Base-by-base conservation (phyloP, 64 coral and sea anemone genomes). In the Dendrophyllia cribrosa region DNA sequence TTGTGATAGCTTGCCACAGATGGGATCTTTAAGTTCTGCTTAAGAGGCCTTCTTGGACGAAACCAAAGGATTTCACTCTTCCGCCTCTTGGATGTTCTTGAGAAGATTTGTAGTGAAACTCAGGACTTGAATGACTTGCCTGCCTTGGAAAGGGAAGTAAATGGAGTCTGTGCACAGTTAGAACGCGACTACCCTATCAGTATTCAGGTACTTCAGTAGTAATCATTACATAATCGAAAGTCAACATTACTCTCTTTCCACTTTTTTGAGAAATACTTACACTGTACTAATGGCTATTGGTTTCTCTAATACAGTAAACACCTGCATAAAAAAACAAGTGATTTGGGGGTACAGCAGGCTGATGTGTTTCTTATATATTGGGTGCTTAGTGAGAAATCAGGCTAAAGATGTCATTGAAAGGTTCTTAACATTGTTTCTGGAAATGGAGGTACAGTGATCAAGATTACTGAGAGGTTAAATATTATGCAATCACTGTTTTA, bases 1-100 rank as follows among this genome's bases (percentile, higher is more conserved):
- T 66, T 66, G 63, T 66, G 63, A 12, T 66, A 90, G 76, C 76
- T 81, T 56, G 75, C 76, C 67, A 67, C 66, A 79, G 88, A 90
- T 90, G 76, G 88, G 3, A 90, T 90, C 63, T 76, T 90, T 15
- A 90, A 90, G 50, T 90, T 70, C 49, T 90, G 75, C 88, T 47
- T 90, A 65, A 90, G 88, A 21, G 88, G 77, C 47, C 79, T 75
- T 78, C 77, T 79, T 75, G 88, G 63, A 23, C 13, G 49, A 46
- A 89, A 47, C 55, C 72, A 75, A 56, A 20, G 19, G 25, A 60
- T 15, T 60, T 72, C 25, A 17, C 76, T n/a, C 66, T 75, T 75
- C 72, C 72, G 59, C 59, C 34, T 82, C 20, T 51, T 82, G 52
- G 52, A 82, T 56, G 20, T 82, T 22, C n/a, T 82, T 24, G 59